Evolutionary conservation across 2,888 invertebrate species (phyloP).

Genomic region (Mystacides longicornis): DNA sequence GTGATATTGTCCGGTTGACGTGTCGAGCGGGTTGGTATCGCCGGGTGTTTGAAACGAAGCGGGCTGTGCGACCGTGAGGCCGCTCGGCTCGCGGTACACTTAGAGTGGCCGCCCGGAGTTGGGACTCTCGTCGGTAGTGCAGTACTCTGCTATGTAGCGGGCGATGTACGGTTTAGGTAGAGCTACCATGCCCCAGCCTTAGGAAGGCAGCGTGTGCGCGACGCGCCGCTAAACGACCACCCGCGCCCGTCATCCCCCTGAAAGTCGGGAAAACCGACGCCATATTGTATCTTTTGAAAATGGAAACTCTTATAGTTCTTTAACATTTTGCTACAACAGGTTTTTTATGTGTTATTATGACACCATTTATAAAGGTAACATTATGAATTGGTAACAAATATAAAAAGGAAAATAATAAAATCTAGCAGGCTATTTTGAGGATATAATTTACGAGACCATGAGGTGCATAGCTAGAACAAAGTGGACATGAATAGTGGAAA

Average conservation of each 20-base stretch:
- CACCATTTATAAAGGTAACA: no score
- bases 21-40: slow-evolving; percentile 4
- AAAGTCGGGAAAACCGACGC: not conserved
- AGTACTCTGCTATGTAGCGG: not conserved
- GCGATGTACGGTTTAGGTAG: no score
- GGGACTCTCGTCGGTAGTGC: slow-evolving; percentile 2
- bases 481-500: no score
- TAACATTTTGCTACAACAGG: not conserved
- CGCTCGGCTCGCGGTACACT: slow-evolving; percentile 19
- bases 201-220: not conserved
- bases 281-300: not conserved
- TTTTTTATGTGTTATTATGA: no score
- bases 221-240: not conserved
- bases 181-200: not conserved
- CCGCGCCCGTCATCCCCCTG: not conserved
- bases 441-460: no score
- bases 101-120: slow-evolving; percentile 2
- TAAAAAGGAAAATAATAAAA: no score
- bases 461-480: no score
- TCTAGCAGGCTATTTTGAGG: no score
- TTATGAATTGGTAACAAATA: no score
- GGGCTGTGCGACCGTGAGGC: slow-evolving; percentile 16
- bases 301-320: not conserved
- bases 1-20: slow-evolving; percentile 3
- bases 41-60: not conserved